Evolutionary conservation across 2,113 vertebrate genomes (phyloP).

Genomic region (mouse (Mus musculus)): DNA sequence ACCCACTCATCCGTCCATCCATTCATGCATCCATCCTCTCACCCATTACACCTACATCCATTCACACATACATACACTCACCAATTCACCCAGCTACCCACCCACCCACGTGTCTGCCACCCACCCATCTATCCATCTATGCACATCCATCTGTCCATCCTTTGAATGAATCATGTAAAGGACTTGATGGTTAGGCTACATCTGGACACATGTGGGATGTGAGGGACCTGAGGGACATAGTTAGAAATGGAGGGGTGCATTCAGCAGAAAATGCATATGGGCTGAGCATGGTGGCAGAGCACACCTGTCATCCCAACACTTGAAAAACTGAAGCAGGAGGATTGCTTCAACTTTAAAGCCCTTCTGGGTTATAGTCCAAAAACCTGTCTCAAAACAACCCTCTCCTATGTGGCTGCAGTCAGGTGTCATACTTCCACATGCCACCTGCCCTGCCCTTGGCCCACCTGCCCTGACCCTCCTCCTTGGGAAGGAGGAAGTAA

Average conservation of each 20-base stretch:
- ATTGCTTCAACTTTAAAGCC: not conserved
- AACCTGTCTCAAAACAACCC: not conserved
- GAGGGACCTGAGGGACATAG: not conserved
- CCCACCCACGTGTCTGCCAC: fast-evolving
- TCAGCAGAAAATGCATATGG: not conserved
- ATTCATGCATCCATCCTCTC: too few relatives aligned
- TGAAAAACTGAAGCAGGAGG: not conserved
- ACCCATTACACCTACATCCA: not conserved
- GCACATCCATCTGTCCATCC: not conserved
- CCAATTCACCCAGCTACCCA: too few relatives aligned
- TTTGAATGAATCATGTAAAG: not conserved
- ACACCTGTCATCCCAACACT: not conserved
- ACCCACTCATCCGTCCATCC: not conserved
- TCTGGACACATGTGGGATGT: not conserved
- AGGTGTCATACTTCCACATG: not conserved
- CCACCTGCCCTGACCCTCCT: not conserved
- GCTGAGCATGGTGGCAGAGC: too few relatives aligned
- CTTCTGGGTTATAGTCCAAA: not conserved
- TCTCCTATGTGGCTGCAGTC: not conserved
- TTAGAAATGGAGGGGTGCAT: not conserved
- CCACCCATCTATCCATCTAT: not conserved
- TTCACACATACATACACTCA: not conserved
- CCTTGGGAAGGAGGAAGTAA: not conserved
- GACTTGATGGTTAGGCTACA: not conserved
- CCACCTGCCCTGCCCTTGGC: not conserved